Percentiles rank a stretch among this genome's conserved stretches.
phyloP scores from a whole-genome alignment of 2,113 vertebrate species.

The Entomyzon cyanotis region DNA sequence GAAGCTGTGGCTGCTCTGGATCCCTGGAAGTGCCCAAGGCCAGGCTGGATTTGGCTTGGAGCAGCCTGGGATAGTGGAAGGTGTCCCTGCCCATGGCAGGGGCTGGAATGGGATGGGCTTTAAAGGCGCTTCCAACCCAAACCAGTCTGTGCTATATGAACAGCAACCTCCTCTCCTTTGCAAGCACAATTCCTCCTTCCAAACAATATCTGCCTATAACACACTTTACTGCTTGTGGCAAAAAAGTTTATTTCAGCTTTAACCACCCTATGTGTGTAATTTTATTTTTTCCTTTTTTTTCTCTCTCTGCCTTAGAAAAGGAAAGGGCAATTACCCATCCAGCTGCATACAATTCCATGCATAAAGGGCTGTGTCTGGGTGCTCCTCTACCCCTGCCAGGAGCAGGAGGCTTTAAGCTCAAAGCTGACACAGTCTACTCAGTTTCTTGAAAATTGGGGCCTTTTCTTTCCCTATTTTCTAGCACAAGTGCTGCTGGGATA shows the following conservation, averaged over 20 bases:
- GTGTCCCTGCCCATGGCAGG: not conserved
- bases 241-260: not conserved
- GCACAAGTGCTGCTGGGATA: not conserved
- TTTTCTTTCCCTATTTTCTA: not conserved
- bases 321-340: not conserved
- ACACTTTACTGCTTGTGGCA: not conserved
- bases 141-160: not conserved
- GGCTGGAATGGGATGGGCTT: not conserved
- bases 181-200: not conserved
- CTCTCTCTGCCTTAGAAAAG: not conserved
- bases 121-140: not conserved
- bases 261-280: fast-evolving
- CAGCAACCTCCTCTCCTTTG: not conserved
- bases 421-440: not conserved
- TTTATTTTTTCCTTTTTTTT: no score
- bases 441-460: not conserved
- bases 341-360: not conserved
- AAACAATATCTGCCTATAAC: not conserved
- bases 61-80: fast-evolving
- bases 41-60: fast-evolving
- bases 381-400: not conserved
- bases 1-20: not conserved
- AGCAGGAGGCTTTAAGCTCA: not conserved
- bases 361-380: not conserved
- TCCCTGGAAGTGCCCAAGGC: not conserved